Conservation (phyloP, 2,888 invertebrate genomes). For the Hetaerina titia region DNA sequence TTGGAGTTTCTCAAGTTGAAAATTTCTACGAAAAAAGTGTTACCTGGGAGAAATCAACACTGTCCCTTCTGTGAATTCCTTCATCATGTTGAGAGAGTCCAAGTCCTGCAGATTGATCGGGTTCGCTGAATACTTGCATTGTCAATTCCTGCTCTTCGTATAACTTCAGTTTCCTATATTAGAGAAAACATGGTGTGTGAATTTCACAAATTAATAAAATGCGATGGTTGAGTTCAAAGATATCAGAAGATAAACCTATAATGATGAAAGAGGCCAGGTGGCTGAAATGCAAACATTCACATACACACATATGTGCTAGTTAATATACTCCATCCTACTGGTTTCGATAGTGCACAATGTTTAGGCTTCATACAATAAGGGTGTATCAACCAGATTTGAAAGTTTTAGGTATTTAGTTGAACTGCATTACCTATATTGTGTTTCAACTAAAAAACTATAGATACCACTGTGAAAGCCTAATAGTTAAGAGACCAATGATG, state of each 20-base stretch:
- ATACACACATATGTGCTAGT: too few species aligned
- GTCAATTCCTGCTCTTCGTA: slow-evolving; percentile 96
- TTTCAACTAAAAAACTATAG: too few species aligned
- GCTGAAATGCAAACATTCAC: too few species aligned
- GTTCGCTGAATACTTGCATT: slow-evolving; percentile 94
- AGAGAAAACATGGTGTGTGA: slow-evolving; percentile 69
- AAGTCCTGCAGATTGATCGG: slow-evolving; percentile 79
- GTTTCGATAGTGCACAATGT: too few species aligned
- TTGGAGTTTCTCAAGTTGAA: too few species aligned
- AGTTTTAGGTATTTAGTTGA: too few species aligned
- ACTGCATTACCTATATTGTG: too few species aligned
- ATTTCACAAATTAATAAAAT: slow-evolving; percentile 12
- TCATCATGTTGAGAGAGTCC: slow-evolving; percentile 75
- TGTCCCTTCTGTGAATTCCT: slow-evolving; percentile 76
- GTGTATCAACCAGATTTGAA: too few species aligned
- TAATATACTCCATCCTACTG: not conserved
- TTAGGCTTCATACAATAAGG: too few species aligned
- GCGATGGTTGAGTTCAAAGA: not conserved
- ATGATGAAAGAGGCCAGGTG: too few species aligned
- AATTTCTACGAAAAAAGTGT: slow-evolving; percentile 71
- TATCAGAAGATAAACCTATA: not conserved
- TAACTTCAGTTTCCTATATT: slow-evolving; percentile 86
- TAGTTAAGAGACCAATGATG: too few species aligned
- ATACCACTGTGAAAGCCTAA: too few species aligned
- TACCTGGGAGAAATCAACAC: slow-evolving; percentile 79